phyloP scores from a whole-genome alignment of 2,113 vertebrate genomes.

The Epinephelus moara region DNA sequence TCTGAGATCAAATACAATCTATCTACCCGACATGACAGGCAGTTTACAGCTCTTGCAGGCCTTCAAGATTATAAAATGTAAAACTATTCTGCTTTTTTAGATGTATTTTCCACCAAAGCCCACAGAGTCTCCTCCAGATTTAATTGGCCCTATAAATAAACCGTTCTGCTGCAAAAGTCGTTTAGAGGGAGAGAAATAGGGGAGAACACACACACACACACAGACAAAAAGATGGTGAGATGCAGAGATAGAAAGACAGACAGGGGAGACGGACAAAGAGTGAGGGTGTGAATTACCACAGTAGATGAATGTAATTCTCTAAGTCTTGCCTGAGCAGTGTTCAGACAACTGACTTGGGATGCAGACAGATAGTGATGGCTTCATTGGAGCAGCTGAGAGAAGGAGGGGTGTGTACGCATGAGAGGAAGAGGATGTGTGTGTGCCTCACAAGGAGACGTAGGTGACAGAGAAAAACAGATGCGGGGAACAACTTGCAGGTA shows the following conservation, averaged over 20 bases:
- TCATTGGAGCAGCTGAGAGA: constrained; percentile 55
- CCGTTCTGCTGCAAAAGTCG: constrained; percentile 63
- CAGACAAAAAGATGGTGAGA: constrained; percentile 36
- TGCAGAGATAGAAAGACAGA: constrained; percentile 32
- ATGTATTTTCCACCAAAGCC: constrained; percentile 66
- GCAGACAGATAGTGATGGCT: constrained; percentile 64
- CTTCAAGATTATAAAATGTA: constrained; percentile 65
- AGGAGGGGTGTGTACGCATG: constrained; percentile 21
- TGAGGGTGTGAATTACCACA: constrained; percentile 65
- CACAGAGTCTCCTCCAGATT: constrained; percentile 72
- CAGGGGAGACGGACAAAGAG: constrained; percentile 43
- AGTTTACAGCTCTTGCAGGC: constrained; percentile 59
- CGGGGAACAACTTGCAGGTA: constrained; percentile 42
- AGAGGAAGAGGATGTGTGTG: constrained; percentile 21
- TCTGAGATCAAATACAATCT: constrained; percentile 59
- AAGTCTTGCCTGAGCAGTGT: constrained; percentile 64
- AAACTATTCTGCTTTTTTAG: constrained; percentile 68
- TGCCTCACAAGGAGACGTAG: constrained; percentile 42
- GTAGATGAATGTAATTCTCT: constrained; percentile 67
- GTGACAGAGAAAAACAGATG: constrained; percentile 61
- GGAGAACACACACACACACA: constrained; percentile 37
- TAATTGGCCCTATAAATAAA: constrained; percentile 82
- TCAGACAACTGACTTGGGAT: constrained; percentile 62
- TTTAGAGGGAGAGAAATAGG: constrained; percentile 62
- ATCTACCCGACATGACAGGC: constrained; percentile 51